Evolutionary conservation across 2,113 vertebrate genomes (phyloP).

Genomic region (Oreotrochilus melanogaster): DNA sequence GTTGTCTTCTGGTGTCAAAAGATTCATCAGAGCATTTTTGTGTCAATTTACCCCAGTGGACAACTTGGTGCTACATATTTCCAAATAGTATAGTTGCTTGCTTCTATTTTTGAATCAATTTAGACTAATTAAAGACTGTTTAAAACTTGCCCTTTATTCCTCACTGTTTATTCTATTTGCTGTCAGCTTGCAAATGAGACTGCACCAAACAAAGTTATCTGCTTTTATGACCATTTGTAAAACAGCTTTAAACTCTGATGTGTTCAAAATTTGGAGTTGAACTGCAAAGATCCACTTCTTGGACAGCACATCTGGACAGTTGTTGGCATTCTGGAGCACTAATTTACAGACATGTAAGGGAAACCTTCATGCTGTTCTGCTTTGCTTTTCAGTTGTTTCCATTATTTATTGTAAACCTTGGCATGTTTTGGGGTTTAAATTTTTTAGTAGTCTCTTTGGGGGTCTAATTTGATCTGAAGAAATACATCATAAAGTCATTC

Average conservation of each 20-base stretch:
- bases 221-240: not conserved
- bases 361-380: not conserved
- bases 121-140: not conserved
- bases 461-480: not conserved
- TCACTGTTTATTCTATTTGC: not conserved
- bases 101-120: not conserved
- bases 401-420: not conserved
- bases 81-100: not conserved
- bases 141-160: not conserved
- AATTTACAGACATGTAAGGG: not conserved
- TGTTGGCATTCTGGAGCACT: not conserved
- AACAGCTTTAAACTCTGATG: not conserved
- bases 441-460: not conserved
- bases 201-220: not conserved
- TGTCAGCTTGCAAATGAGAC: not conserved
- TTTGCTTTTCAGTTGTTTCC: not conserved
- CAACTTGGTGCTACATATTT: not conserved
- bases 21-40: not conserved
- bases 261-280: not conserved
- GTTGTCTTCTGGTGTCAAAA: not conserved
- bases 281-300: not conserved
- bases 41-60: not conserved
- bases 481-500: not conserved
- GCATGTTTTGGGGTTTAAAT: not conserved
- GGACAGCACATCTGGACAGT: not conserved